A percentile compares a stretch with the other conserved stretches of the same genome.
Conservation (phyloP, 2,113 vertebrate genomes). For the Anthoscopus minutus region DNA sequence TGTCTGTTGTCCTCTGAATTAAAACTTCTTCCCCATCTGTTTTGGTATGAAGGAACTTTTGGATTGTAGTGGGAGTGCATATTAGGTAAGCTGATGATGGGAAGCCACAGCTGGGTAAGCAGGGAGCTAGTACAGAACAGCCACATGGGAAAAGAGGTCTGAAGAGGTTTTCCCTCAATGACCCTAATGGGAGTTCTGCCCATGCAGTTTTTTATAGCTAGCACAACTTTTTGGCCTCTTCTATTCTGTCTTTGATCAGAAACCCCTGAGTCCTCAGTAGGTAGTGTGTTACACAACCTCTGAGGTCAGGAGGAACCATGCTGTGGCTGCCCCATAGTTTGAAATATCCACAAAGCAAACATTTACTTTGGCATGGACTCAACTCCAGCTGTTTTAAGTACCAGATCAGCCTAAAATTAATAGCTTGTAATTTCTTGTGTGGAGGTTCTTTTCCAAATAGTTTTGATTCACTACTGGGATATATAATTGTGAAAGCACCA, state of each 20-base stretch:
- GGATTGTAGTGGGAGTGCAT: neutral
- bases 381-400: neutral
- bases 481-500: neutral
- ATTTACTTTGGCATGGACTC: neutral
- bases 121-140: neutral
- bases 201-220: neutral
- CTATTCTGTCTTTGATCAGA: neutral
- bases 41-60: neutral
- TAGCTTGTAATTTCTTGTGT: neutral
- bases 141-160: neutral
- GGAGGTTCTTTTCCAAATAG: neutral
- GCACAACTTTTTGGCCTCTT: neutral
- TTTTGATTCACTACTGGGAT: neutral
- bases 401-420: neutral
- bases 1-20: neutral
- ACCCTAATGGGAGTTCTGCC: neutral
- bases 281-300: neutral
- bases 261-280: neutral
- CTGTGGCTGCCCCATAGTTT: neutral
- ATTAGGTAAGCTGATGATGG: neutral
- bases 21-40: neutral
- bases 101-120: neutral
- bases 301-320: neutral
- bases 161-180: neutral
- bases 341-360: neutral